phyloP scores from a whole-genome alignment of 2,113 vertebrate species.

The Oryzias javanicus region DNA sequence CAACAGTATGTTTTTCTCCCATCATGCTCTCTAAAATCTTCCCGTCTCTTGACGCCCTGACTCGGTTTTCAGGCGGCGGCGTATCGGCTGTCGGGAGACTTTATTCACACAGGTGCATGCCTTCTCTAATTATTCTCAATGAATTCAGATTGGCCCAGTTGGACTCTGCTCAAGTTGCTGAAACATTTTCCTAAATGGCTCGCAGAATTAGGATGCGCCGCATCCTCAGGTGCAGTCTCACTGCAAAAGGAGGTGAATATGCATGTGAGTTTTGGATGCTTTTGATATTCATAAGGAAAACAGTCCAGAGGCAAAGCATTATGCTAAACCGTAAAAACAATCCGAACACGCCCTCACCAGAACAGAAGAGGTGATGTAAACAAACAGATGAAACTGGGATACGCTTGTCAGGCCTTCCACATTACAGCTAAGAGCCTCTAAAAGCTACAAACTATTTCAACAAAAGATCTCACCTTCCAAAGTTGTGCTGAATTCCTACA shows the following conservation, averaged over 20 bases:
- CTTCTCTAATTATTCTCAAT: neutral
- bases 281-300: too few species aligned
- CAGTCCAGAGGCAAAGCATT: too few species aligned
- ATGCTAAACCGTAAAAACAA: too few species aligned
- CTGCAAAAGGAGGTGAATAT: neutral
- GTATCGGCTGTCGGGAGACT: neutral
- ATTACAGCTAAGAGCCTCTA: too few species aligned
- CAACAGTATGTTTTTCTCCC: neutral
- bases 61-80: neutral
- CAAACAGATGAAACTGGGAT: too few species aligned
- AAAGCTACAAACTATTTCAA: too few species aligned
- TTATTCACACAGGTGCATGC: neutral
- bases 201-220: neutral
- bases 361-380: too few species aligned
- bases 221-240: neutral
- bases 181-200: neutral
- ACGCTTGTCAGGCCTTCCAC: too few species aligned
- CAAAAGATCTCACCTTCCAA: too few species aligned
- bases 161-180: neutral
- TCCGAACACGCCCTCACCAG: too few species aligned
- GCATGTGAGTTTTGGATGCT: neutral
- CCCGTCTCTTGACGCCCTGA: neutral
- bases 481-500: too few species aligned
- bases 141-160: neutral
- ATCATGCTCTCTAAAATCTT: neutral